phyloP scores from a whole-genome alignment of 2,888 invertebrate species.

The Lucinisca nassula region DNA sequence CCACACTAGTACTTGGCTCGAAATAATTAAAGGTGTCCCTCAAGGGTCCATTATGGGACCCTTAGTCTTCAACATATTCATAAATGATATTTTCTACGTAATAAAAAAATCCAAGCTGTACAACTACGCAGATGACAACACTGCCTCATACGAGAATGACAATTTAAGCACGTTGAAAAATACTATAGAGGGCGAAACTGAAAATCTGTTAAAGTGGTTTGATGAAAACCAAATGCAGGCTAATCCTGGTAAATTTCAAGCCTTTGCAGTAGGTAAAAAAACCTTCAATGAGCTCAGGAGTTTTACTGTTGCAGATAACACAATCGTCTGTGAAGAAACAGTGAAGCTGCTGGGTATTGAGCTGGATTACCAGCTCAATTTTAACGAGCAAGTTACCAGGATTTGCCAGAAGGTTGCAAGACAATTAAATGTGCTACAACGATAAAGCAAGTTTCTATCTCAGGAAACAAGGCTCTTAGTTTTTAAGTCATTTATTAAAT shows the following conservation, averaged over 20 bases:
- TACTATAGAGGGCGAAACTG: neutral
- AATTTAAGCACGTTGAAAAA: too few relatives aligned
- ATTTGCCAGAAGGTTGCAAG: constrained; percentile 9
- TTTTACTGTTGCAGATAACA: neutral
- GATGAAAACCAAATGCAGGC: constrained; percentile 7
- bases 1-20: too few relatives aligned
- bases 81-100: neutral
- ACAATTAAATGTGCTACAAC: constrained; percentile 6
- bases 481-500: too few relatives aligned
- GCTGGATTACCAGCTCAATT: neutral
- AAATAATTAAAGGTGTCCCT: too few relatives aligned
- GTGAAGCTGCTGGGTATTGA: too few relatives aligned
- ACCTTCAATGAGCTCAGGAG: neutral
- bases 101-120: neutral
- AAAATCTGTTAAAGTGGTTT: neutral
- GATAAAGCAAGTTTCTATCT: neutral
- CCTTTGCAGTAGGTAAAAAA: neutral
- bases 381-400: neutral
- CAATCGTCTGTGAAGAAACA: too few relatives aligned
- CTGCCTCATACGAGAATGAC: too few relatives aligned
- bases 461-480: neutral
- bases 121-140: neutral
- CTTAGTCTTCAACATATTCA: neutral
- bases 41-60: constrained; percentile 6
- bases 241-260: too few relatives aligned